phyloP scores from a whole-genome alignment of 2,888 invertebrate species.

The Apodemia hepburni region DNA sequence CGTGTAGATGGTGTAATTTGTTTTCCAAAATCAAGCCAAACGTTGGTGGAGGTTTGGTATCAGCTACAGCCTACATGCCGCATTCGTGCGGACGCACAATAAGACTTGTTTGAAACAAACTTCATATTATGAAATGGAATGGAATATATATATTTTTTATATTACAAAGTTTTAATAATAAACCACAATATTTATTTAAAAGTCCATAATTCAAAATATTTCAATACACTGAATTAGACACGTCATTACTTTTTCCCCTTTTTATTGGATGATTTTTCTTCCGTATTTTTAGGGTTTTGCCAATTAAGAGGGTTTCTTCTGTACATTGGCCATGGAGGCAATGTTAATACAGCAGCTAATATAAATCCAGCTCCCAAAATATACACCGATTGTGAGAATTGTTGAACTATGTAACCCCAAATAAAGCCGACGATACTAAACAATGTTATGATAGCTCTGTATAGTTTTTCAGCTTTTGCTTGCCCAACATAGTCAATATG shows the following conservation, averaged over 20 bases:
- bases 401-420: conserved; percentile 96
- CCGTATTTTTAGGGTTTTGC: conserved; percentile 85
- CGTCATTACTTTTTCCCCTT: conserved; percentile 71
- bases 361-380: conserved; percentile 95
- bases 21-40: too few species aligned
- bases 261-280: conserved; percentile 69
- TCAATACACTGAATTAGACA: conserved; percentile 27
- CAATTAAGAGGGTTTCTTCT: conserved; percentile 92
- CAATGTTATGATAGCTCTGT: conserved; percentile 92
- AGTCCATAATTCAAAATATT: conserved; percentile 22
- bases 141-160: conserved; percentile 5
- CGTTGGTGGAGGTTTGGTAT: too few species aligned
- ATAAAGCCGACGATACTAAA: conserved; percentile 95
- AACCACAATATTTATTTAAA: conserved; percentile 31
- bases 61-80: too few species aligned
- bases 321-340: conserved; percentile 98
- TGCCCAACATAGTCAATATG: conserved; percentile 93
- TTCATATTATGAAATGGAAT: conserved; percentile 1
- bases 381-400: conserved; percentile 97
- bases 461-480: conserved; percentile 92
- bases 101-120: not conserved
- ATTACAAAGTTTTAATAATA: conserved; percentile 18
- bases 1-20: too few species aligned
- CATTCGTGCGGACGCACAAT: too few species aligned
- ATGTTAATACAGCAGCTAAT: conserved; percentile 90